Percentiles rank a stretch among this genome's conserved stretches.
These are phyloP conservation scores for Spodoptera frugiperda DNA, from an alignment of 1,140 invertebrate genomes.

Conservation along the genomic window DNA sequence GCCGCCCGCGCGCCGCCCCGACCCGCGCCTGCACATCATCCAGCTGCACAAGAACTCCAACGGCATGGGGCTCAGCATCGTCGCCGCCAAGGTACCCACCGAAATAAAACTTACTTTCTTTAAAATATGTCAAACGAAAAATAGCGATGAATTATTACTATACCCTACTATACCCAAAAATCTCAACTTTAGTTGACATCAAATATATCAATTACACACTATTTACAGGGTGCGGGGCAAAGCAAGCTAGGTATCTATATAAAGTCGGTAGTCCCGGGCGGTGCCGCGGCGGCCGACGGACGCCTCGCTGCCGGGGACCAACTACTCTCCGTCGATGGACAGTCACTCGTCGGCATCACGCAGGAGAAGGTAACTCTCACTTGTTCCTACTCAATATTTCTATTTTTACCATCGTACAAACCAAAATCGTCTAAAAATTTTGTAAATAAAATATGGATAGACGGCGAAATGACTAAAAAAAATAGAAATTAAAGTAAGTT, in stretches of 20 bases:
- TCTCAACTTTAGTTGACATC: no score
- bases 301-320: conserved; percentile 98
- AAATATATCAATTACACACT: background rate
- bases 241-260: conserved; percentile 98
- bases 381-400: background rate
- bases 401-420: no score
- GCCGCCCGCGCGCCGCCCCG: conserved; percentile 83
- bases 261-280: conserved; percentile 98
- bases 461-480: no score
- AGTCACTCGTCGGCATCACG: conserved; percentile 98
- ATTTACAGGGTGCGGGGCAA: conserved; percentile 93
- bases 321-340: conserved; percentile 97
- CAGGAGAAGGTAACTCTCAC: conserved; percentile 90
- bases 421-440: no score
- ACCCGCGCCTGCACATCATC: conserved; percentile 93
- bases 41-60: conserved; percentile 96
- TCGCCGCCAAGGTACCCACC: conserved; percentile 93
- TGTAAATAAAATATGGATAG: no score
- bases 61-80: conserved; percentile 97
- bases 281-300: conserved; percentile 97
- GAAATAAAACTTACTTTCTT: background rate
- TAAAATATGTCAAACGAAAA: no score
- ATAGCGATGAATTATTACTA: no score
- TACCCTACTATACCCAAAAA: no score
- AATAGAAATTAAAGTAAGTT: no score